A percentile compares a stretch with the other conserved stretches of the same genome.
These are phyloP conservation scores for Epinephelus malabaricus DNA, from an alignment of 2,797 vertebrate species.

Conservation along the genomic window DNA sequence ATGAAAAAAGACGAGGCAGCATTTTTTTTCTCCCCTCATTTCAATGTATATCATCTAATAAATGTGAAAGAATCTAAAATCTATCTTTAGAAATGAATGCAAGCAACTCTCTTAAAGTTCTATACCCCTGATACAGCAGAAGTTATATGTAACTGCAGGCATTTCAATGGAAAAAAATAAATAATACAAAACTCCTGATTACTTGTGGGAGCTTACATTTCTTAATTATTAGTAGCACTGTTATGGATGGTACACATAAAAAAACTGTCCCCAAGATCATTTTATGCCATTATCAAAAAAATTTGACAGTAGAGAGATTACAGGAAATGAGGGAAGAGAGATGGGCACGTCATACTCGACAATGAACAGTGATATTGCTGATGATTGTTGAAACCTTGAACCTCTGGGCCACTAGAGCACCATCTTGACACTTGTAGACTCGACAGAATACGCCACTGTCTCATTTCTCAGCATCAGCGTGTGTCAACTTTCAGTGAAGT, in stretches of 20 bases:
- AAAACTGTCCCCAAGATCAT: not conserved
- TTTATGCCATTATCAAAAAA: not conserved
- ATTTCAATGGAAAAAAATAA: not conserved
- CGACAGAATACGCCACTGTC: too few species aligned
- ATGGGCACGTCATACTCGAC: not conserved
- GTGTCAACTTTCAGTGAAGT: too few species aligned
- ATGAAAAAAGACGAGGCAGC: conserved; percentile 35
- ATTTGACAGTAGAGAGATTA: not conserved
- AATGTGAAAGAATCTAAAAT: conserved; percentile 18
- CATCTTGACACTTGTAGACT: too few species aligned
- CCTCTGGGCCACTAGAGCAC: too few species aligned
- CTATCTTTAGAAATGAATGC: conserved; percentile 32
- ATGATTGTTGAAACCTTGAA: too few species aligned
- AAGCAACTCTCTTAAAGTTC: conserved; percentile 21
- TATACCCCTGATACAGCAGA: not conserved
- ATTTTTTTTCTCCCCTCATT: not conserved
- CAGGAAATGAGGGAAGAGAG: not conserved
- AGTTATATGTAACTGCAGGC: conserved; percentile 20
- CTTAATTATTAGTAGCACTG: not conserved
- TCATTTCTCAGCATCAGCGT: too few species aligned
- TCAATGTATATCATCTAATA: conserved; percentile 39
- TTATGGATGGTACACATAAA: not conserved
- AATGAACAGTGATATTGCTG: too few species aligned
- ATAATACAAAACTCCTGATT: not conserved
- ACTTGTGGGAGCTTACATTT: not conserved